These are phyloP conservation scores for Merluccius polli DNA, from an alignment of 2,797 vertebrate genomes.

Conservation along the genomic window DNA sequence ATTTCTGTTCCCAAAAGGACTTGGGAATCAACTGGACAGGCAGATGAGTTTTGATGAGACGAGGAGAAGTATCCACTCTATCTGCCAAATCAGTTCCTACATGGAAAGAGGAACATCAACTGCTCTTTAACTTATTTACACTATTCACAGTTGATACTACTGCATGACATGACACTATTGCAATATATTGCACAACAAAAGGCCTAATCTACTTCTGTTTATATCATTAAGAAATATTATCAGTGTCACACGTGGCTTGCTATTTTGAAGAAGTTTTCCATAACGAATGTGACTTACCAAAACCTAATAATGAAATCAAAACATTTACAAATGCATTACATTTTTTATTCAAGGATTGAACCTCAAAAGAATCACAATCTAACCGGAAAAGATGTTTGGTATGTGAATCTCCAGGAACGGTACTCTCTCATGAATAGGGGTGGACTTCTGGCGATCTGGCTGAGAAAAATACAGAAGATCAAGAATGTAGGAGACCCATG, in stretches of 20 bases:
- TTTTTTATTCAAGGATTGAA: neutral
- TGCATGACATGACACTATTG: neutral
- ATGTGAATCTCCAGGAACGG: slow-evolving; percentile 60
- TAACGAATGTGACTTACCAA: neutral
- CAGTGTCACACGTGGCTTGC: neutral
- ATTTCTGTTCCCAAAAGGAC: slow-evolving; percentile 69
- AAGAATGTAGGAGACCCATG: slow-evolving; percentile 65
- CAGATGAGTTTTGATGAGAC: slow-evolving; percentile 72
- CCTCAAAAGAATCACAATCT: neutral
- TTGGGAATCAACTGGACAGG: slow-evolving; percentile 69
- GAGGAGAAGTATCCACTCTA: slow-evolving; percentile 56
- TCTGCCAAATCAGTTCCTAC: slow-evolving; percentile 60
- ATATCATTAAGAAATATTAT: neutral
- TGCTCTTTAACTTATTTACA: neutral
- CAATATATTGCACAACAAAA: neutral
- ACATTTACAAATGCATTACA: neutral
- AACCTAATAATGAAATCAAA: neutral
- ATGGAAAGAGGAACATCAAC: neutral
- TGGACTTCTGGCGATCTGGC: slow-evolving; percentile 43
- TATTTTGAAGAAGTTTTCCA: neutral
- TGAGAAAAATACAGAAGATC: slow-evolving; percentile 63
- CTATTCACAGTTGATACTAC: neutral
- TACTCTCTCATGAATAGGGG: slow-evolving; percentile 55
- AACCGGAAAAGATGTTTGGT: slow-evolving; percentile 38
- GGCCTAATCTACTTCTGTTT: neutral